These are phyloP conservation scores for Drosophila rhopaloa DNA, from an alignment of 1,140 invertebrate genomes.

Conservation along the genomic window DNA sequence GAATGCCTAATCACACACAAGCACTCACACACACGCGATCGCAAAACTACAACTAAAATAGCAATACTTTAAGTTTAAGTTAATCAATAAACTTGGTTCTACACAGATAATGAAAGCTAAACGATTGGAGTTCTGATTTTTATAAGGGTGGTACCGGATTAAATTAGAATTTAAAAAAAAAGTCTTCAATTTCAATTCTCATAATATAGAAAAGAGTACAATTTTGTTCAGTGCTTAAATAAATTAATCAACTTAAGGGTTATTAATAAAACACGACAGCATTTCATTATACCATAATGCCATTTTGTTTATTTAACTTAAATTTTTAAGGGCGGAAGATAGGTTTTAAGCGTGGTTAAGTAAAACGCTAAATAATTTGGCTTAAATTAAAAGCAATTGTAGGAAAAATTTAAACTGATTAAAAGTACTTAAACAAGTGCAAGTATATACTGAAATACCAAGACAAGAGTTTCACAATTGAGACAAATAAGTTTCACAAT, in stretches of 20 bases:
- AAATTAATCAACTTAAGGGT: too few species aligned
- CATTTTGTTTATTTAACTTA: conserved; percentile 37
- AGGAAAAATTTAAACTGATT: not conserved
- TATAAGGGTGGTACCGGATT: not conserved
- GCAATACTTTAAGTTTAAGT: conserved; percentile 76
- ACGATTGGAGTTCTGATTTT: not conserved
- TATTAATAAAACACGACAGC: not conserved
- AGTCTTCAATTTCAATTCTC: too few species aligned
- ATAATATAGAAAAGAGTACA: too few species aligned
- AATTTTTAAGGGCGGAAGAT: conserved; percentile 26
- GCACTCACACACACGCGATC: conserved; percentile 54
- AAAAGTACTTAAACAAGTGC: not conserved
- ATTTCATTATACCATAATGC: conserved; percentile 13
- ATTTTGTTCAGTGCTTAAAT: too few species aligned
- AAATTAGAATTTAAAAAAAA: too few species aligned
- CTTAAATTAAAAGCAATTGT: not conserved
- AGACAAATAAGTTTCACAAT: conserved; percentile 2
- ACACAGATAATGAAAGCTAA: conserved; percentile 31
- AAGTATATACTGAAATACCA: not conserved
- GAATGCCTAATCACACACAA: conserved; percentile 56
- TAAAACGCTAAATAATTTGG: not conserved
- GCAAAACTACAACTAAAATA: conserved; percentile 75
- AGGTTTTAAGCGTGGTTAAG: not conserved
- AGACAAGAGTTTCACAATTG: not conserved
- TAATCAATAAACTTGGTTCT: conserved; percentile 70